Conservation (phyloP, 2,888 invertebrate species). For the Meiosimyza decipiens region DNA sequence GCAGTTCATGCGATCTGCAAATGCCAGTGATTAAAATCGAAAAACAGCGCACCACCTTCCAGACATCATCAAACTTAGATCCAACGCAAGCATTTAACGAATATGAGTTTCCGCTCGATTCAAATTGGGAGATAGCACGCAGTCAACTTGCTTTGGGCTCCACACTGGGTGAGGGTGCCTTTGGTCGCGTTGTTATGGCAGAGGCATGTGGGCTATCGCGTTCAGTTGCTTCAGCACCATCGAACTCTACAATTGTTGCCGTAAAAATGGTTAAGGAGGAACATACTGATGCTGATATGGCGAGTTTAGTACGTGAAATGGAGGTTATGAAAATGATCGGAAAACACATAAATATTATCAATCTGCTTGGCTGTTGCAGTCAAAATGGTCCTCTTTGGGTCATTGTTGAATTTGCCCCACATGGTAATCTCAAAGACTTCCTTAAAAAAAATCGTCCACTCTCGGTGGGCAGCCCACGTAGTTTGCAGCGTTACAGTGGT, state of each 20-base stretch:
- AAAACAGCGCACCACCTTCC: constrained; percentile 81
- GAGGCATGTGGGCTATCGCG: constrained; percentile 74
- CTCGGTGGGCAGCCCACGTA: constrained; percentile 49
- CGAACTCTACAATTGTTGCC: constrained; percentile 79
- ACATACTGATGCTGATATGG: constrained; percentile 96
- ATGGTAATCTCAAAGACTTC: constrained; percentile 95
- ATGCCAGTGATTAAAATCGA: constrained; percentile 94
- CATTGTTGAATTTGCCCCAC: constrained; percentile 88
- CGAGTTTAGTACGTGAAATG: constrained; percentile 97
- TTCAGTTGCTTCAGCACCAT: constrained; percentile 40
- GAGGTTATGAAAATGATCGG: constrained; percentile 99
- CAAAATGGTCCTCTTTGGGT: constrained; percentile 91
- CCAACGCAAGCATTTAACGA: constrained; percentile 81
- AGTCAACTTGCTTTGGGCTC: constrained; percentile 82
- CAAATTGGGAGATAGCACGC: constrained; percentile 93
- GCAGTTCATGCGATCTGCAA: constrained; percentile 57
- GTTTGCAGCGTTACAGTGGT: constrained; percentile 53
- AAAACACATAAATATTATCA: constrained; percentile 97
- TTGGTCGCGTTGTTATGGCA: constrained; percentile 94
- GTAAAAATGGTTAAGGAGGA: constrained; percentile 99
- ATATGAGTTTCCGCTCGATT: constrained; percentile 95
- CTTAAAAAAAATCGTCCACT: constrained; percentile 78
- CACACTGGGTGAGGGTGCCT: constrained; percentile 96
- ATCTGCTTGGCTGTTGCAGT: constrained; percentile 94
- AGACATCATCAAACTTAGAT: constrained; percentile 72